Evolutionary conservation across 2,888 invertebrate species (phyloP), one percentile per base, ranked within the genome.

Genomic region (Volucella inflata): DNA sequence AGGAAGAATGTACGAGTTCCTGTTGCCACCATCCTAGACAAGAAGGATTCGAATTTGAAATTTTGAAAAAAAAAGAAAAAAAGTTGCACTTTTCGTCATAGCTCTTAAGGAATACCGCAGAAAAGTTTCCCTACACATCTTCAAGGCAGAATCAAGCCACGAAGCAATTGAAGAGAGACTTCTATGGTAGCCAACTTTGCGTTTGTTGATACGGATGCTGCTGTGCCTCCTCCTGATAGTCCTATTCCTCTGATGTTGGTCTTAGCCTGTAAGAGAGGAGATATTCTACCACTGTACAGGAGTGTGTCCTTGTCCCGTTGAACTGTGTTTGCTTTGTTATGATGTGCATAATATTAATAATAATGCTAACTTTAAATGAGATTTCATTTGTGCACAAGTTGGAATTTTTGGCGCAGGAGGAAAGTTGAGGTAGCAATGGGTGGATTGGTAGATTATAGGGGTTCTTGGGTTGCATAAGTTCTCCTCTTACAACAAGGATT

Each of bases 351-450:
- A 85, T 85, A 76, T 85, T 76, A 76, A 85, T 85, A 85, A 85
- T 85, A 80, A 80, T 85, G 76, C 80, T 76, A 85, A 85, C 85
- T 85, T 85, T 85, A 85, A 85, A 80, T 85, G 85, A 85, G 85
- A 81, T 85, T 85, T 81, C 72, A 81, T 85, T 85, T 85, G 85
- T 85, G 81, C 68, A 46, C 21, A 80, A 80, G 40, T 74, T 76
- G 42, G 44, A 57, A 57, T 40, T 76, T 81, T 57, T n/a, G 59
- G 40, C 44, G 51, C 72, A 55, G 14, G 2, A 17, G 67, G 12
- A 46, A 30, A 16, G 12, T 16, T 10, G 38, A 40, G 36, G 67
- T 42, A 48, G 79, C 30, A 6, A 6, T 30, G 30, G 4, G 6
- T 6, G 30, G 30, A 30, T 30, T 6, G 30, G 30, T 30, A 30